These are phyloP conservation scores for Zoanthus sociatus DNA, from an alignment of 92 coral and sea anemone genomes.

Conservation along the genomic window DNA sequence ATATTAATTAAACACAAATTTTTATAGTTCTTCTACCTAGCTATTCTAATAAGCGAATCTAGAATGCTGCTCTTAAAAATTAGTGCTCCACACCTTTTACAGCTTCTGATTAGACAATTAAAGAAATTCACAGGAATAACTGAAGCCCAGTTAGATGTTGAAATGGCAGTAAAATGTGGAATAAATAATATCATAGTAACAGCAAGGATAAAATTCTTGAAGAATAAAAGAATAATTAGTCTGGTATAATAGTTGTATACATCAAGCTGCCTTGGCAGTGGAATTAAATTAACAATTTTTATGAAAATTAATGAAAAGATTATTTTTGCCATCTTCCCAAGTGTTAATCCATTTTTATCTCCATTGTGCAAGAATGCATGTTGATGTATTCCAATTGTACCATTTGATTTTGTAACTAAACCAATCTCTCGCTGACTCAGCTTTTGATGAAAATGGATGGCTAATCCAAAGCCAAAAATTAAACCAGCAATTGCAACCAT, in stretches of 20 bases:
- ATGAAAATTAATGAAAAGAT: constrained; percentile 26
- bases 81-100: constrained; percentile 16
- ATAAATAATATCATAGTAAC: not conserved
- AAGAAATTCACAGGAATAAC: not conserved
- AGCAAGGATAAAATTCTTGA: constrained; percentile 25
- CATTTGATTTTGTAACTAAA: constrained; percentile 6
- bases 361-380: not conserved
- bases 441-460: constrained; percentile 14
- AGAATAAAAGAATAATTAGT: constrained; percentile 19
- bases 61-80: not conserved
- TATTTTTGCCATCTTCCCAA: constrained; percentile 31
- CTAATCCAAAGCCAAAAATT: constrained; percentile 20
- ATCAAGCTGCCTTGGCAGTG: constrained; percentile 42
- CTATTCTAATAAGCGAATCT: not conserved
- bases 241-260: constrained; percentile 6
- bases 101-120: not conserved
- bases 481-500: constrained; percentile 31
- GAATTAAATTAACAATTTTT: constrained; percentile 14
- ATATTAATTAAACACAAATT: too few species aligned
- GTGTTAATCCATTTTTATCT: not conserved
- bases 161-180: constrained; percentile 13
- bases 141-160: constrained; percentile 14
- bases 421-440: constrained; percentile 1
- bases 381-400: not conserved
- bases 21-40: not conserved